Percentiles rank a stretch among this genome's conserved stretches.
These are phyloP conservation scores for Lanius ludovicianus DNA, from an alignment of 2,113 vertebrate species.

Conservation along the genomic window DNA sequence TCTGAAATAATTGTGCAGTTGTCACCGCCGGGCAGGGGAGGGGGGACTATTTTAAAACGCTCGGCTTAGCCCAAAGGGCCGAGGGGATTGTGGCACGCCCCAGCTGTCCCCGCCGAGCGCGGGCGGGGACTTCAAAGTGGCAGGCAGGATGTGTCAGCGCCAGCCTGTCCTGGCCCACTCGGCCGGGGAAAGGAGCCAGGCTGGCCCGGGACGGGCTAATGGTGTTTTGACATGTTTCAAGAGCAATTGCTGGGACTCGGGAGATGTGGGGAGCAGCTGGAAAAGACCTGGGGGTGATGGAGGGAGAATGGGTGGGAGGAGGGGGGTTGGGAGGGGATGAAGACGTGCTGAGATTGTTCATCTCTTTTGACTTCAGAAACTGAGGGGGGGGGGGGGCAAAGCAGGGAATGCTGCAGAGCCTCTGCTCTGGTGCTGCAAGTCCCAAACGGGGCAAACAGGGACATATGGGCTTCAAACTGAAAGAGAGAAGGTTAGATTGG, in stretches of 20 bases:
- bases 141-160: not conserved
- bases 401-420: not conserved
- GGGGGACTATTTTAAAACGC: slow-evolving; percentile 66
- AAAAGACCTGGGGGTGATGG: not conserved
- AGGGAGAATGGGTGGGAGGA: not conserved
- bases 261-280: slow-evolving; percentile 45
- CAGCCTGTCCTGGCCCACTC: not conserved
- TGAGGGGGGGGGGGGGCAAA: not conserved
- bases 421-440: not conserved
- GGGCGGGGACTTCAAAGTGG: slow-evolving; percentile 47
- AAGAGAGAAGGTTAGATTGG: not conserved
- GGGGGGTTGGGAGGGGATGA: not conserved
- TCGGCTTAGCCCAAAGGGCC: slow-evolving; percentile 44
- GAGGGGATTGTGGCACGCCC: slow-evolving; percentile 15
- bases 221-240: slow-evolving; percentile 36
- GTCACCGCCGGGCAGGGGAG: slow-evolving; percentile 32
- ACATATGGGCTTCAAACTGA: not conserved
- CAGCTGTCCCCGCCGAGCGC: slow-evolving; percentile 58
- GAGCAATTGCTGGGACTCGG: not conserved
- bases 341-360: rapidly evolving
- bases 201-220: not conserved
- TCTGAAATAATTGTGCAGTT: slow-evolving; percentile 71
- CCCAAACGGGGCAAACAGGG: not conserved
- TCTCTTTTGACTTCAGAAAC: not conserved
- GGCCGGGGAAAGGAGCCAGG: not conserved